Evolutionary conservation across 2,888 invertebrate genomes (phyloP), one percentile per base, ranked within the genome.

Genomic region (Sinhomidia bicolor): DNA sequence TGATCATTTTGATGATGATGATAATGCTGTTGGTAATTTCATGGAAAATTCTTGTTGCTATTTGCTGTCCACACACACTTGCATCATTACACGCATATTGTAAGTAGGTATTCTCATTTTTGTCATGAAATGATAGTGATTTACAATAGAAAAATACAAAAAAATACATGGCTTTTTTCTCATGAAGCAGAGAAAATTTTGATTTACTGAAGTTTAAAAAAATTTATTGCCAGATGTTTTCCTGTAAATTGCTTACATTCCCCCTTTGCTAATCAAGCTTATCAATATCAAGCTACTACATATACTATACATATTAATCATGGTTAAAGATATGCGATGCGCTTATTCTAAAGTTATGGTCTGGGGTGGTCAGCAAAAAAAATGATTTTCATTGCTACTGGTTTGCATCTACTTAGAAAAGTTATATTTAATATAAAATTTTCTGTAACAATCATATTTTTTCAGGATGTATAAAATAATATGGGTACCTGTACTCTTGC

Each of bases 81-180:
- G 76, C 32, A 23, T 76, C 51, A 51, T 76, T 76, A 76, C 51
- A 76, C 76, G 76, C 51, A 41, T 44, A 74, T 74, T 47, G 44
- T 44, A n/a, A n/a, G n/a, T 17, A 68, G 20, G 10, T 12, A 20
- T 74, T 74, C 23, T 44, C 17, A 10, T 47, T 44, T 44, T 12
- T 74, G 44, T 74, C 44, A 17, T 29, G 10, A 44, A 44, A 41
- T 74, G 23, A n/a, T 51, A 47, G 26, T 26, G 29, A 76, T 47
- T 51, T 47, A 51, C 26, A 51, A 1, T 4, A 47, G 17, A 47
- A 23, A n/a, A n/a, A n/a, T n/a, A n/a, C n/a, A n/a, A n/a, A n/a
- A n/a, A n/a, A n/a, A n/a, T n/a, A n/a, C n/a, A n/a, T 0, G 10
- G 4, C 14, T 7, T 29, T 47, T 51, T 76, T 76, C 47, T 71